Evolutionary conservation across 2,888 invertebrate species (phyloP).

Genomic region (Caenorhabditis uteleia): DNA sequence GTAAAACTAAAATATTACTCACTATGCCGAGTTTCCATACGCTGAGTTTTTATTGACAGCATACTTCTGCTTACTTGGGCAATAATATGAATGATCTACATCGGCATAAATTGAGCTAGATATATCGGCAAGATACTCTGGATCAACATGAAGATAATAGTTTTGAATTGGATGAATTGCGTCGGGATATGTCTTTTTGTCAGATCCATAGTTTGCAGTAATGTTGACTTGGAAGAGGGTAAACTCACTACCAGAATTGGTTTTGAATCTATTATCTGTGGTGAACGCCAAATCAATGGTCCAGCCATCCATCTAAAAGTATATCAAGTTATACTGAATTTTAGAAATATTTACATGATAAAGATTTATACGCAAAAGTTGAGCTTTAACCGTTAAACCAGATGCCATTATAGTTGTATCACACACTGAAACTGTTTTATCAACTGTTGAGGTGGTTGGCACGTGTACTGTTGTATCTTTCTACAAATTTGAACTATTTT

Average conservation of each 20-base stretch:
- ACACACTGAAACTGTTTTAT: slow-evolving; percentile 12
- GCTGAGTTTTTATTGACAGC: slow-evolving; percentile 36
- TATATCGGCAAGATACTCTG: slow-evolving; percentile 17
- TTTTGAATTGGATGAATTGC: slow-evolving; percentile 21
- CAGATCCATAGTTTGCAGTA: slow-evolving; percentile 42
- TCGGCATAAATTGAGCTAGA: slow-evolving; percentile 34
- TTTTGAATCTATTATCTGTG: slow-evolving; percentile 27
- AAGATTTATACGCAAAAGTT: slow-evolving; percentile 20
- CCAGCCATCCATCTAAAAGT: slow-evolving; percentile 35
- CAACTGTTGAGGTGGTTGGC: slow-evolving; percentile 26
- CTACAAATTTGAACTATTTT: slow-evolving; percentile 10
- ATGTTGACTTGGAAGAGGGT: slow-evolving; percentile 43
- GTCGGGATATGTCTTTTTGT: slow-evolving; percentile 33
- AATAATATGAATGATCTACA: slow-evolving; percentile 32
- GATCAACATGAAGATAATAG: slow-evolving; percentile 26
- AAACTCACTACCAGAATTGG: slow-evolving; percentile 33
- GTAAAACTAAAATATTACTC: slow-evolving; percentile 7
- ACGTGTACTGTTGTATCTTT: slow-evolving; percentile 29
- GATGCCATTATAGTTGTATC: slow-evolving; percentile 9
- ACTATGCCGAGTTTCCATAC: slow-evolving; percentile 44
- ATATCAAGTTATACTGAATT: background rate
- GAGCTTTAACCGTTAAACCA: slow-evolving; percentile 11
- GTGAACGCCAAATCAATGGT: slow-evolving; percentile 32
- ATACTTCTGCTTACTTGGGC: slow-evolving; percentile 49
- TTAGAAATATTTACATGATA: slow-evolving; percentile 16